Conservation (phyloP, 2,888 invertebrate species). For the Apamea epomidion region DNA sequence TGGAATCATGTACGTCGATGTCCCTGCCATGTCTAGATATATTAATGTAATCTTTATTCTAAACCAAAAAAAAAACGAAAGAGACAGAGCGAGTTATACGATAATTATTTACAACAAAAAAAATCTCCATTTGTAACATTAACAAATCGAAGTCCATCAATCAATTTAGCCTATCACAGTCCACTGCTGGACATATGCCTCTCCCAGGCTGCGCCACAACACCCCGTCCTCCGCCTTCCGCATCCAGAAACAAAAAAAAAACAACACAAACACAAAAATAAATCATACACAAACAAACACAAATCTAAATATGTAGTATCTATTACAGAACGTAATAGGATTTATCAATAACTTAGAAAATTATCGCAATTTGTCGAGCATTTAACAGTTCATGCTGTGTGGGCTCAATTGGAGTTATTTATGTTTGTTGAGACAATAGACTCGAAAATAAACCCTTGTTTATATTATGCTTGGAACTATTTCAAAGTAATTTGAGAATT, state of each 20-base stretch:
- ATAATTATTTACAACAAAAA: background rate
- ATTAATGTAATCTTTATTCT: background rate
- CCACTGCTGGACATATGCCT: too few species aligned
- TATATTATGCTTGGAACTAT: slow-evolving; percentile 29
- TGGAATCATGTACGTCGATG: too few species aligned
- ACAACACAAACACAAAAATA: too few species aligned
- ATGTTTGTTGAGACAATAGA: slow-evolving; percentile 6
- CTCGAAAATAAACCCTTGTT: slow-evolving; percentile 23
- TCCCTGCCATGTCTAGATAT: too few species aligned
- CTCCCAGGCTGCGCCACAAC: too few species aligned
- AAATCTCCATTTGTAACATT: background rate
- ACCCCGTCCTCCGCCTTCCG: too few species aligned
- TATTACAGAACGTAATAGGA: background rate
- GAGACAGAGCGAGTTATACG: too few species aligned
- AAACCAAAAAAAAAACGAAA: background rate
- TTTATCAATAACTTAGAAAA: slow-evolving; percentile 5
- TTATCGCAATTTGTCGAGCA: slow-evolving; percentile 32
- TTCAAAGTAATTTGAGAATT: slow-evolving; percentile 9
- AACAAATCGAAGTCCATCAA: too few species aligned
- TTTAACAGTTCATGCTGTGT: slow-evolving; percentile 22
- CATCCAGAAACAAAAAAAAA: too few species aligned
- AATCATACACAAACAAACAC: too few species aligned
- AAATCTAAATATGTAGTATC: background rate
- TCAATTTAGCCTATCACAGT: too few species aligned
- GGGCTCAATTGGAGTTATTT: slow-evolving; percentile 27